Percentiles rank a stretch among this genome's conserved stretches.
Evolutionary conservation across 2,797 vertebrate species (phyloP).

Genomic region (Pipistrellus pygmaeus): DNA sequence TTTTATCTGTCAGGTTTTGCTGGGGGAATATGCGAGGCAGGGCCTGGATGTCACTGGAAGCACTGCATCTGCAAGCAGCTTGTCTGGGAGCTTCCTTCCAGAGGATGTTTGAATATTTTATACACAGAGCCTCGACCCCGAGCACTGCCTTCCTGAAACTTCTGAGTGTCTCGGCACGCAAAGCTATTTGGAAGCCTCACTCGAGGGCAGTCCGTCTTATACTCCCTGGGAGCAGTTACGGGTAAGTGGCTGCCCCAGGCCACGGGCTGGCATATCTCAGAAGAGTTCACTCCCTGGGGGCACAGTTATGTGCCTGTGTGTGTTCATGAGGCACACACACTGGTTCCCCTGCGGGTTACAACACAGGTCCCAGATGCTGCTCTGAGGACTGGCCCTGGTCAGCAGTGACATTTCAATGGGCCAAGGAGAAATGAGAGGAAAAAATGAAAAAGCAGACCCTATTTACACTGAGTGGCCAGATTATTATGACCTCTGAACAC

Average conservation of each 20-base stretch:
- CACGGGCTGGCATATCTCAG: not conserved
- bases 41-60: not conserved
- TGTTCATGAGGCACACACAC: not conserved
- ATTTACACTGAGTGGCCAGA: not conserved
- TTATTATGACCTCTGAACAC: too few relatives aligned
- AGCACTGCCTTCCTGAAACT: not conserved
- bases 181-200: not conserved
- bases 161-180: not conserved
- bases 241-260: accelerated
- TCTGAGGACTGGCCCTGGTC: not conserved
- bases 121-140: not conserved
- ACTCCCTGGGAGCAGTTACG: not conserved
- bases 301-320: not conserved
- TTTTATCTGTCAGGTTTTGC: not conserved
- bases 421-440: not conserved
- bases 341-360: accelerated
- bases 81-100: not conserved
- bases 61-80: not conserved
- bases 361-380: not conserved
- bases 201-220: not conserved
- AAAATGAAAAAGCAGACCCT: not conserved
- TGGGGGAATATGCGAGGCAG: not conserved
- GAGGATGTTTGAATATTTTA: not conserved
- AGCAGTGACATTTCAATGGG: accelerated
- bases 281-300: too few relatives aligned